Conservation (phyloP, 2,888 invertebrate genomes). For the Hirtodrosophila confusa region DNA sequence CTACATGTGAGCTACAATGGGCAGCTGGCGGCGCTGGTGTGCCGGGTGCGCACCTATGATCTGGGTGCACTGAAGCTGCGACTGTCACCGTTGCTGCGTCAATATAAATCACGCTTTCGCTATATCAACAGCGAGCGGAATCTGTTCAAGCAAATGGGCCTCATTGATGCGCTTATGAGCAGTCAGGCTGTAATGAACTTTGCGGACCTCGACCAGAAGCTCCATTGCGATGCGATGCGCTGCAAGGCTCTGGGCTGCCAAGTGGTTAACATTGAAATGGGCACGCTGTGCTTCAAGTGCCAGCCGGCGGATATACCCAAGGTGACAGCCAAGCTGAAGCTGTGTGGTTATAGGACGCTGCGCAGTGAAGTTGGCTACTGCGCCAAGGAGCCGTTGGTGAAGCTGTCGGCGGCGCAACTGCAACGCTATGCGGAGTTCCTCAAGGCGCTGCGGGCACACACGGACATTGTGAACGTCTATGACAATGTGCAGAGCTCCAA, state of each 20-base stretch:
- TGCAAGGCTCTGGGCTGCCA: slow-evolving; percentile 52
- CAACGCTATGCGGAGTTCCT: slow-evolving; percentile 55
- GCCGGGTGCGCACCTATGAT: slow-evolving; percentile 47
- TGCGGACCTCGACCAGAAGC: slow-evolving; percentile 30
- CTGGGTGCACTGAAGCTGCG: slow-evolving; percentile 41
- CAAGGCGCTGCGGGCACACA: slow-evolving; percentile 36
- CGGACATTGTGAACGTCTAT: slow-evolving; percentile 62
- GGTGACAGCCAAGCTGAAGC: slow-evolving; percentile 37
- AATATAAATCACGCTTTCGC: slow-evolving; percentile 46
- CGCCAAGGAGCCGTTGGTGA: slow-evolving; percentile 39
- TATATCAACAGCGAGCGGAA: slow-evolving; percentile 27
- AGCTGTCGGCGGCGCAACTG: slow-evolving; percentile 31
- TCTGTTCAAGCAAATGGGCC: slow-evolving; percentile 52
- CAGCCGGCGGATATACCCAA: slow-evolving; percentile 41
- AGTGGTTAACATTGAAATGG: slow-evolving; percentile 45
- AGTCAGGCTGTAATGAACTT: slow-evolving; percentile 22
- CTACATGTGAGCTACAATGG: slow-evolving; percentile 56
- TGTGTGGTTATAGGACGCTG: slow-evolving; percentile 52
- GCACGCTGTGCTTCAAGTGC: slow-evolving; percentile 63
- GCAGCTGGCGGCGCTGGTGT: slow-evolving; percentile 40
- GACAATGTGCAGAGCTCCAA: slow-evolving; percentile 66
- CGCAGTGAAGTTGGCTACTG: slow-evolving; percentile 53
- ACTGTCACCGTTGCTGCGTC: slow-evolving; percentile 39
- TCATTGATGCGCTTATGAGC: slow-evolving; percentile 55
- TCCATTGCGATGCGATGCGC: slow-evolving; percentile 48